phyloP scores from a whole-genome alignment of 2,113 vertebrate genomes.

The Martes martes region DNA sequence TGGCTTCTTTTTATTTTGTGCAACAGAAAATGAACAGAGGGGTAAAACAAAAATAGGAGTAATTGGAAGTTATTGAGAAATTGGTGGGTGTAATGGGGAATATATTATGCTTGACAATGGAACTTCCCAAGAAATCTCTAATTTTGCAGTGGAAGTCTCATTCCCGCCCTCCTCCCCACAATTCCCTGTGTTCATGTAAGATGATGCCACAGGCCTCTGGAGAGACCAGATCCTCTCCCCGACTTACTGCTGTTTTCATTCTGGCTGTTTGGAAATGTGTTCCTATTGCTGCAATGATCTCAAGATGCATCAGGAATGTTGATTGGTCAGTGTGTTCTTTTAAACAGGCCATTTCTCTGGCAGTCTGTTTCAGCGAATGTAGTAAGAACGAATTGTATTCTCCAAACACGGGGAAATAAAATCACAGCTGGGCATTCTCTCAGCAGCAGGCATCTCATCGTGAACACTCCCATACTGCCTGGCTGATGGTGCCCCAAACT shows the following conservation, averaged over 20 bases:
- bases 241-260: background rate
- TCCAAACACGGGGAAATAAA: constrained; percentile 70
- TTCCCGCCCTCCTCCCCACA: background rate
- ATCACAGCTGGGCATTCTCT: constrained; percentile 65
- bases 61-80: constrained; percentile 38
- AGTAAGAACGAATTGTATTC: constrained; percentile 55
- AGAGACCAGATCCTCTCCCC: constrained; percentile 55
- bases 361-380: constrained; percentile 63
- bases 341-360: constrained; percentile 66
- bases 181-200: constrained; percentile 43
- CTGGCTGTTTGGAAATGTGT: constrained; percentile 62
- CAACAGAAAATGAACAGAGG: background rate
- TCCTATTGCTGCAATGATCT: constrained; percentile 68
- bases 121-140: constrained; percentile 56
- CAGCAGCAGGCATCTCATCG: constrained; percentile 38
- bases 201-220: constrained; percentile 55
- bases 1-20: constrained; percentile 69
- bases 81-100: background rate
- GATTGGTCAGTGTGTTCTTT: constrained; percentile 50
- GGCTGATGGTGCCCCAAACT: constrained; percentile 40
- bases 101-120: background rate
- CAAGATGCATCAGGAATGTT: constrained; percentile 50
- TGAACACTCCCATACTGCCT: constrained; percentile 23
- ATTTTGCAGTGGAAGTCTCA: background rate
- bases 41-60: background rate